A percentile compares a stretch with the other conserved stretches of the same genome.
These are phyloP conservation scores for Saccopteryx leptura DNA, from an alignment of 2,113 vertebrate genomes.

Conservation along the genomic window DNA sequence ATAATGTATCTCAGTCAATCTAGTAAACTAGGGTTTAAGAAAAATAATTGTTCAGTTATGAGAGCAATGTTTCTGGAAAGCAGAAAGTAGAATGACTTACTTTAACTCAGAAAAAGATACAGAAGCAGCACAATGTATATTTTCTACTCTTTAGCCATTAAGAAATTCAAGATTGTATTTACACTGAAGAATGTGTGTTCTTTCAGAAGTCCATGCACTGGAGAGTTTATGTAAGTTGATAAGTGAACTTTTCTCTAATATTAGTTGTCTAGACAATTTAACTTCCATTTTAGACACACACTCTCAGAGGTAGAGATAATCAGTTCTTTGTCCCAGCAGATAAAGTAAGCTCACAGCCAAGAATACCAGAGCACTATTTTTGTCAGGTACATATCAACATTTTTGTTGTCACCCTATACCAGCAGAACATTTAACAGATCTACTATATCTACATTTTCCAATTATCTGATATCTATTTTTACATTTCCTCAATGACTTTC, in stretches of 20 bases:
- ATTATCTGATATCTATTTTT: conserved; percentile 78
- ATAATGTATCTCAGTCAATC: not conserved
- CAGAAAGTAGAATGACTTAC: not conserved
- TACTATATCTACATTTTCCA: conserved; percentile 55
- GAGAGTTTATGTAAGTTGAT: conserved; percentile 58
- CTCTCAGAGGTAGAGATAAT: conserved; percentile 72
- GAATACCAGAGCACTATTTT: conserved; percentile 81
- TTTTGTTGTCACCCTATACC: conserved; percentile 72
- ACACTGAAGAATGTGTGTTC: not conserved
- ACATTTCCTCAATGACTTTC: conserved; percentile 49
- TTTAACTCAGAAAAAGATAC: not conserved
- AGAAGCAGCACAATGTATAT: not conserved
- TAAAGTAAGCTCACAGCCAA: conserved; percentile 79
- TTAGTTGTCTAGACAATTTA: conserved; percentile 76
- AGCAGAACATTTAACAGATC: conserved; percentile 75
- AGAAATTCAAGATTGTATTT: conserved; percentile 48
- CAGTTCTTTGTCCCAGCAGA: conserved; percentile 78
- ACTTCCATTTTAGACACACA: conserved; percentile 79
- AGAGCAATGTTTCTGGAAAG: not conserved
- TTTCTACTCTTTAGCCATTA: not conserved
- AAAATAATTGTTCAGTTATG: conserved; percentile 1
- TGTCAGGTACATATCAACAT: conserved; percentile 80
- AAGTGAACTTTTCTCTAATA: conserved; percentile 64
- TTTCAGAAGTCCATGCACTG: not conserved
- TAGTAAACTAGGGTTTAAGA: not conserved